Evolutionary conservation across 2,888 invertebrate species (phyloP).

Genomic region (Muschampia plurimacula): DNA sequence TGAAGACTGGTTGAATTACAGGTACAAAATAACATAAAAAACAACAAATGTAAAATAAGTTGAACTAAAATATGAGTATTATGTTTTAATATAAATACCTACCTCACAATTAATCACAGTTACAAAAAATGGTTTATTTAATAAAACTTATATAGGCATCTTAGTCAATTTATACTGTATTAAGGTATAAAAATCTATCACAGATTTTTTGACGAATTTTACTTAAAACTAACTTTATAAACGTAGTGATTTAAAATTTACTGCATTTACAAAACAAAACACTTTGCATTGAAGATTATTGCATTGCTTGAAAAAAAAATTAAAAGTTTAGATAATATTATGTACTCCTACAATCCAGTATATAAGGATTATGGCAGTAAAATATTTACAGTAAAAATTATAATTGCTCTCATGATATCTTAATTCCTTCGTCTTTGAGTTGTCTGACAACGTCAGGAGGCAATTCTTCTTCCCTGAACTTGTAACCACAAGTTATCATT

Average conservation of each 20-base stretch:
- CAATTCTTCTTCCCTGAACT: conserved; percentile 77
- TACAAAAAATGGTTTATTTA: neutral
- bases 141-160: neutral
- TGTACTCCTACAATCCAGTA: too few relatives aligned
- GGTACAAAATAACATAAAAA: too few relatives aligned
- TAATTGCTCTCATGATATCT: conserved; percentile 55
- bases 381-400: neutral
- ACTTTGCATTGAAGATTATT: too few relatives aligned
- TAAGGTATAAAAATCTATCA: conserved; percentile 41
- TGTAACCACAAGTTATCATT: conserved; percentile 87
- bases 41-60: neutral
- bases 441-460: conserved; percentile 67
- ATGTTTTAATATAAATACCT: neutral
- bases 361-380: neutral
- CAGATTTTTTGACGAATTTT: conserved; percentile 46
- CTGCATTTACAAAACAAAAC: too few relatives aligned
- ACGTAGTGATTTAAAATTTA: neutral
- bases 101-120: neutral
- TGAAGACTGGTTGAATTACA: too few relatives aligned
- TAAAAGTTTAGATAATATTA: too few relatives aligned
- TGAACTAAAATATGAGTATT: neutral
- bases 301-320: too few relatives aligned
- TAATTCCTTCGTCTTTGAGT: conserved; percentile 67
- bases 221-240: neutral
- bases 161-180: neutral